Evolutionary conservation across 92 coral and sea anemone species (phyloP), one percentile per base, ranked within the genome.

Genomic region (Pocillopora meandrina): DNA sequence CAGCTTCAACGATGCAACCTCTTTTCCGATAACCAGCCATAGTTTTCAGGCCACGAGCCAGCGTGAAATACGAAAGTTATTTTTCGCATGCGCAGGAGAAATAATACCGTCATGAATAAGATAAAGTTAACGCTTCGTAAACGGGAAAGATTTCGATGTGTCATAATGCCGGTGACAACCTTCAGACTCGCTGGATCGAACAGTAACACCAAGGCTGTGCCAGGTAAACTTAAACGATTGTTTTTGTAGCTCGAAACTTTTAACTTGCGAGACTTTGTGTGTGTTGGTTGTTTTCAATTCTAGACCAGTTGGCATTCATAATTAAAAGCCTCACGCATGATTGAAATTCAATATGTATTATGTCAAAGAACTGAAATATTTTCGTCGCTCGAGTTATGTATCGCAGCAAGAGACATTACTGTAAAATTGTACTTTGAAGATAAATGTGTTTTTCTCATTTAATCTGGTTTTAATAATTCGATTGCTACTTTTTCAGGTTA

Each of bases 291-390:
- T 81, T 81, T 81, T 71, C 85, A 19, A 81, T 81, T 81, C 70
- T 57, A 55, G 70, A 61, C 61, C 80, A 74, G 79, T 80, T 80
- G 80, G 26, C 86, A 83, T 83, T 74, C 72, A 74, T 83, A 73
- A 83, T 83, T 83, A 83, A 26, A 82, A 74, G 73, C 74, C 74
- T 85, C 89, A 89, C 92, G 92, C 87, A 83, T 89, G 79, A 75
- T 69, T 89, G 89, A 85, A 89, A 85, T 89, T 89, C 92, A 89
- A 85, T 85, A 85, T 71, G 75, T 52, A 52, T 21, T 12, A 21
- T 55, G 67, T 79, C 80, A 80, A 80, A 78, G 56, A 73, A 19
- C 59, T 77, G 64, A 83, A 65, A 61, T 56, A 58, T 72, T 56
- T 59, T 67, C 20, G 52, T 10, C 36, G 14, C 15, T 23, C 52